These are phyloP conservation scores for Solenopsis invicta DNA, from an alignment of 1,140 invertebrate species.

Conservation along the genomic window DNA sequence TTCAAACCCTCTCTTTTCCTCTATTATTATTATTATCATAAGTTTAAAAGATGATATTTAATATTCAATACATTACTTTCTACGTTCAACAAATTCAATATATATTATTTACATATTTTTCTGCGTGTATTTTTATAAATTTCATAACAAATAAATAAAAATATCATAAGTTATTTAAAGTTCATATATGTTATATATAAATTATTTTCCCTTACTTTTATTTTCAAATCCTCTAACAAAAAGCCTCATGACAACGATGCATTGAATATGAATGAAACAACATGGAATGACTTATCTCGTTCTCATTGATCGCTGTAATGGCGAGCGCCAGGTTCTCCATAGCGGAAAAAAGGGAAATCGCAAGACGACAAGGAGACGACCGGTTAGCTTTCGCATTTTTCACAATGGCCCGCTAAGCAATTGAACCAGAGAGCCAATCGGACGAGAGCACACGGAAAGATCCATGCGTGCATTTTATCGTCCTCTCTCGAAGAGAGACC, in stretches of 20 bases:
- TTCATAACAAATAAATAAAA: neutral
- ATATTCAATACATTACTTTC: no score
- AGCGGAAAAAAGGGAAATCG: slow-evolving; percentile 24
- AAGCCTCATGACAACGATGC: no score
- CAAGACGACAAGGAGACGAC: slow-evolving; percentile 25
- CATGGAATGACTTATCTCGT: neutral
- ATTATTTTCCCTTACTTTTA: neutral
- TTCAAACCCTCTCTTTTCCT: no score
- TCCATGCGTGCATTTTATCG: slow-evolving; percentile 16
- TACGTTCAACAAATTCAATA: neutral
- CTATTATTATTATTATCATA: neutral
- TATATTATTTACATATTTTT: neutral
- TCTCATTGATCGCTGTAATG: slow-evolving; percentile 33
- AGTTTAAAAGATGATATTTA: neutral
- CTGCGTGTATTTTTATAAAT: neutral
- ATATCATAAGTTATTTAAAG: neutral
- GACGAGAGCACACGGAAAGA: slow-evolving; percentile 20
- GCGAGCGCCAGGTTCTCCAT: neutral
- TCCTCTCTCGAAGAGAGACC: slow-evolving; percentile 9
- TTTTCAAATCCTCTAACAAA: neutral
- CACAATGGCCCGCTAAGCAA: slow-evolving; percentile 21
- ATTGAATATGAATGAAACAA: neutral
- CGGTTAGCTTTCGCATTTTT: slow-evolving; percentile 46
- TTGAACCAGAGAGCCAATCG: slow-evolving; percentile 18
- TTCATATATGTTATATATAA: neutral